Evolutionary conservation across 2,888 invertebrate genomes (phyloP), one percentile per base, ranked within the genome.

Genomic region (Coenonympha arcania): DNA sequence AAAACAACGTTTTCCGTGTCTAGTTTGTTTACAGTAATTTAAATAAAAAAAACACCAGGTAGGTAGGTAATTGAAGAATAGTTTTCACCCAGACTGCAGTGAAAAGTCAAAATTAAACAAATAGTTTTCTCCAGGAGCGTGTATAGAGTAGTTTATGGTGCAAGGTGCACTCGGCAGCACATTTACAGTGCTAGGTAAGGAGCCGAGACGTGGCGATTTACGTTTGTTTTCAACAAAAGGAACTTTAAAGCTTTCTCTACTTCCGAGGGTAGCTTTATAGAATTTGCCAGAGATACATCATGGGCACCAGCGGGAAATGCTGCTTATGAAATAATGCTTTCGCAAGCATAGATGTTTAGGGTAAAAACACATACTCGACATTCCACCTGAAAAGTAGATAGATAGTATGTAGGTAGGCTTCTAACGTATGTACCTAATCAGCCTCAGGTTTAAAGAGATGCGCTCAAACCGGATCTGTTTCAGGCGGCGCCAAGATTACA

Each of bases 121-220:
- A n/a, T n/a, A 34, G 44, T 34, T 44, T 44, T 44, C 44, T 24
- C 44, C 6, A 34, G n/a, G 6, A 44, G 24, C 44, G 34, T 44
- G 44, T 44, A 26, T 9, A 9, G 1, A 9, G 24, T 26, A 44
- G 20, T 44, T 44, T 44, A 44, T 44, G 33, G 44, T 44, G 34
- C 19, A 24, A 44, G 34, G 33, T 44, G 34, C 44, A 44, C 33
- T 44, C 44, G 34, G 44, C 24, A 34, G 44, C 34, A 44, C 24
- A 34, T 44, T 44, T 44, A 44, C 44, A 16, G 44, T 44, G 34
- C 44, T 34, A 44, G 44, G 44, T 44, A 48, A 44, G 44, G 44
- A 52, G 34, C 30, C 22, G 33, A 28, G 40, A 34, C 46, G 45
- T 26, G 36, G 41, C n/a, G n/a, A n/a, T 34, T 44, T 46, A 44